Base-by-base conservation (phyloP, 2,113 vertebrate species). In the Passer domesticus region DNA sequence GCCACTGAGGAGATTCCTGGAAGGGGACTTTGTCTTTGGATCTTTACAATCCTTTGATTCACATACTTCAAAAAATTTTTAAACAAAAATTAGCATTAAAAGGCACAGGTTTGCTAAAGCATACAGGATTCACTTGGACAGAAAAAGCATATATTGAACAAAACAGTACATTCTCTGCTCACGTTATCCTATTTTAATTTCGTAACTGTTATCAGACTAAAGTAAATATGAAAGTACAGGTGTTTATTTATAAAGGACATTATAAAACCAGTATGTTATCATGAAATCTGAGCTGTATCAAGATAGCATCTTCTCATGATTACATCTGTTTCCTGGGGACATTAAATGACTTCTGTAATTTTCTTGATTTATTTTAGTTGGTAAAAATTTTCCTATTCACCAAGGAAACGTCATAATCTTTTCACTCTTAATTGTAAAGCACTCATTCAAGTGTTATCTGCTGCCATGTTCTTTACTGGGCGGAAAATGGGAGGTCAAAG, bases 311-410 rank as follows among this genome's bases (percentile, higher is more conserved):
- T 90, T 82, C 66, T 92, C 62, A 14, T 60, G 85, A 94, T 94
- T 92, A 75, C 37, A 83, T 80, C 83, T 93, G 30, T 76, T 89
- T 37, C 79, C 50, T 41, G 50, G 50, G 50, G 82, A 91, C 68
- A 97, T 84, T 87, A 96, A 96, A 93, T 53, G 4, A 78, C 60
- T 92, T 78, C 52, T 69, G 37, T 84, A 90, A 91, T 94, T 96
- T 92, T 87, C 92, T 84, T 83, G 44, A 85, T 94, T 87, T 88
- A 94, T 72, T 92, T 73, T 66, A 62, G 56, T 68, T 81, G 68
- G 27, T 70, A 64, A 83, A 95, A 91, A 62, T 84, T 9, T 25
- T 85, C 44, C 46, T 76, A 39, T 76, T 91, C 79, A 89, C 62
- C 60, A 89, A 92, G 46, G 44, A 94, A 82, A 80, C 10, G 13